Percentiles rank a stretch among this genome's conserved stretches.
Evolutionary conservation across 2,113 vertebrate genomes (phyloP).

Genomic region (Saccopteryx bilineata): DNA sequence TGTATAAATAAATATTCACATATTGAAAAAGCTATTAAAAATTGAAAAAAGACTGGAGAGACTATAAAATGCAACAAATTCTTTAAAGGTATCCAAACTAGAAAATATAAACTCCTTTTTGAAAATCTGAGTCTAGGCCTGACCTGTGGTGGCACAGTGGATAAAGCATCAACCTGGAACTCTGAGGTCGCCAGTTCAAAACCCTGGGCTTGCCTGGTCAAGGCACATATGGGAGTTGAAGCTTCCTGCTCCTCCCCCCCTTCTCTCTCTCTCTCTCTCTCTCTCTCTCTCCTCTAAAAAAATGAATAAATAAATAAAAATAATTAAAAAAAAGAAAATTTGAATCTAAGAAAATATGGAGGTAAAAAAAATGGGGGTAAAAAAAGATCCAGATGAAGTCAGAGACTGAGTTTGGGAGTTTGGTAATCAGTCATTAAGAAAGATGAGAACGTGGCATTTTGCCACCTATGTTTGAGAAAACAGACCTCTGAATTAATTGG

Average conservation of each 20-base stretch:
- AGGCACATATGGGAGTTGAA: too few species aligned
- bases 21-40: background rate
- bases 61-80: background rate
- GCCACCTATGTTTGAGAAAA: background rate
- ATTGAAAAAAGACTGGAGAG: background rate
- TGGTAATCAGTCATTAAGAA: background rate
- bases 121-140: background rate
- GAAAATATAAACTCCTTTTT: conserved; percentile 8
- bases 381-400: background rate
- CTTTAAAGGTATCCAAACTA: conserved; percentile 3
- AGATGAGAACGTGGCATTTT: background rate
- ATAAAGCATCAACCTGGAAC: too few species aligned
- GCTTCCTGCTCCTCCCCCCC: too few species aligned
- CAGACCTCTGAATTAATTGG: background rate
- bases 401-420: background rate
- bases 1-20: background rate
- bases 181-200: too few species aligned
- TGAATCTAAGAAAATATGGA: too few species aligned
- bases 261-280: too few species aligned
- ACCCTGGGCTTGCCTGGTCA: too few species aligned
- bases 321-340: too few species aligned
- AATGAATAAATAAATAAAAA: too few species aligned
- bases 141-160: too few species aligned
- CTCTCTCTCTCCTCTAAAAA: too few species aligned
- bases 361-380: too few species aligned